A percentile compares a stretch with the other conserved stretches of the same genome.
Evolutionary conservation across 2,888 invertebrate genomes (phyloP).

Genomic region (Acrobasis suavella): DNA sequence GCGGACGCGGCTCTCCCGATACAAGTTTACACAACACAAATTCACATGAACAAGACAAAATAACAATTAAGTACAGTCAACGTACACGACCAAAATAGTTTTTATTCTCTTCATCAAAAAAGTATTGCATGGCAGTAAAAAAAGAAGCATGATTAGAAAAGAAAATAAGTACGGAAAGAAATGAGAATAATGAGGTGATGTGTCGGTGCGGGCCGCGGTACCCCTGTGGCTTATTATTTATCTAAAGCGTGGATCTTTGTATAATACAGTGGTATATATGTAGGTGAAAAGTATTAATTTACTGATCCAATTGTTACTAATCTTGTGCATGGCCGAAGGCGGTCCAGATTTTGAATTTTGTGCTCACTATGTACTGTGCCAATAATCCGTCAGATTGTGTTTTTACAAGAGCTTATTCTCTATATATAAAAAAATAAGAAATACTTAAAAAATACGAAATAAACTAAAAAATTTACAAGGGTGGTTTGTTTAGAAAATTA

Average conservation of each 20-base stretch:
- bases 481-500: slow-evolving; percentile 22
- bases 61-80: slow-evolving; percentile 67
- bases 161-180: slow-evolving; percentile 50
- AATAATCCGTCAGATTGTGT: slow-evolving; percentile 58
- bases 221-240: slow-evolving; percentile 35
- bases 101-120: slow-evolving; percentile 61
- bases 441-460: slow-evolving; percentile 31
- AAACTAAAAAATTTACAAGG: slow-evolving; percentile 28
- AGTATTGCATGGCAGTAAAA: slow-evolving; percentile 61
- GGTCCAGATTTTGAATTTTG: slow-evolving; percentile 46
- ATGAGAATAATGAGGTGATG: slow-evolving; percentile 52
- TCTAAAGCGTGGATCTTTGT: slow-evolving; percentile 34
- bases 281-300: slow-evolving; percentile 12
- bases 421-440: slow-evolving; percentile 34
- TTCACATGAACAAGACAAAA: slow-evolving; percentile 81
- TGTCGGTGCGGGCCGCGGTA: slow-evolving; percentile 67
- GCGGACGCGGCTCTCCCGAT: slow-evolving; percentile 73
- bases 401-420: slow-evolving; percentile 44
- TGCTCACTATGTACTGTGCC: slow-evolving; percentile 61
- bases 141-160: slow-evolving; percentile 66
- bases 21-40: slow-evolving; percentile 78
- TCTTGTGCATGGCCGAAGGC: slow-evolving; percentile 40
- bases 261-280: slow-evolving; percentile 3
- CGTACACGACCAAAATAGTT: slow-evolving; percentile 82
- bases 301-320: slow-evolving; percentile 17